Base-by-base conservation (phyloP, 2,797 vertebrate species). In the Leptoclinus maculatus region DNA sequence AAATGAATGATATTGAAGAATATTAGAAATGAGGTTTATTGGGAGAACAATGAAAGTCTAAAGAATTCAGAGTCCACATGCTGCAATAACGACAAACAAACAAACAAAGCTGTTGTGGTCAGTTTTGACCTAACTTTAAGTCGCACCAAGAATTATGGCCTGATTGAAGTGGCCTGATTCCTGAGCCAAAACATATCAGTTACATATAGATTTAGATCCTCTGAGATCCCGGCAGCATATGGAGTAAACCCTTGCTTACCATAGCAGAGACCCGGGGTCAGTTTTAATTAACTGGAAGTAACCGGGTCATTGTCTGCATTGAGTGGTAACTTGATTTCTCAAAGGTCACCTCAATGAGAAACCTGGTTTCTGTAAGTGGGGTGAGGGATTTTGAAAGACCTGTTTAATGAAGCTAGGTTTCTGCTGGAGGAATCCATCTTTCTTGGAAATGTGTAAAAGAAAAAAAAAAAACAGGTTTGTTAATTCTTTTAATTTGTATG, bases 101-200 rank as follows among this genome's bases (percentile, higher is more conserved):
- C 12, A 39, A 12, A 41, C 39, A 43, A 16, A 43, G 41, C 41
- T 16, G 41, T 6, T 43, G 41, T 16, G 41, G 14, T 47, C 45
- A 9, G 45, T 47, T 47, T 47, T 47, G 45, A 47, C 19, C 45
- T 47, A 21, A 47, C 45, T 47, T 21, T 47, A 21, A 47, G 45
- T 49, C 3, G 17, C 45, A 49, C 45, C 45, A 49, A 49, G 45
- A 10, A n/a, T 21, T 49, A 49, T 49, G 47, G 19, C 7, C 47
- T 21, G n/a, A 53, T 12, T 53, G 49, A 25, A 36, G 39, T 66
- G 53, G 56, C 56, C 45, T 60, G 19, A 29, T 59, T 39, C 19
- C 34, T 68, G 23, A 56, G 16, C 45, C 66, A 23, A 21, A 47
- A 71, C 23, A 71, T 60, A 75, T 71, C 60, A 45, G 60, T 71